Evolutionary conservation across 2,888 invertebrate genomes (phyloP), one percentile per base, ranked within the genome.

Genomic region (Cartodere bifasciata): DNA sequence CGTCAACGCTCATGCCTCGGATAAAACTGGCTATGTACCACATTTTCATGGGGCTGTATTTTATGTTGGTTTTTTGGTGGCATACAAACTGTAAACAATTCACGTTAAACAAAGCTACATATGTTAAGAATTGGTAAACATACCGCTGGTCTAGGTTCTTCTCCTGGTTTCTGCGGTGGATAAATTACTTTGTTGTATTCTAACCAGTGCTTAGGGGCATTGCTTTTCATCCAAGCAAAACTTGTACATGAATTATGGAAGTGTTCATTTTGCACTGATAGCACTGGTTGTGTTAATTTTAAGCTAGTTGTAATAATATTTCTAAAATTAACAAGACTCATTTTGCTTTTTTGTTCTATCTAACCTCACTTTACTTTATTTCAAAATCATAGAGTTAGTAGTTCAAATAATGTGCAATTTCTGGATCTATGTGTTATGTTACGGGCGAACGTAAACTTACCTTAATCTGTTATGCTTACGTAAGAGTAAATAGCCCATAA

Each of bases 1-100:
- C 94, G 60, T 95, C 94, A 2, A 94, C 80, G 10, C 81, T 68
- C 82, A 94, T 79, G 9, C 95, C 95, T 47, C 94, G 70, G 2
- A 95, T 74, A 52, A 94, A 69, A 43, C 68, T 64, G 3, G 92
- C 87, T 23, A 91, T 70, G 46, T 91, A 92, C 88, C 90, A 92
- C 72, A 95, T 75, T 56, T 91, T 95, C 52, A 83, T 76, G 1
- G 82, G 82, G 50, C 87, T 87, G 55, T 92, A 91, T 61, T 88
- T 88, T 24, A 95, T 71, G 52, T 90, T 82, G 10, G 68, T 62
- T 49, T 79, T 75, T 64, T 77, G 71, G 59, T 94, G 90, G 45
- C 88, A 90, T 1, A 94, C 72, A 64, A 72, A 92, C 92, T 92
- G 60, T 37, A 74, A 68, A 16, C 5, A 36, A 32, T 16, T 9